Percentiles rank a stretch among this genome's conserved stretches.
phyloP scores from a whole-genome alignment of 2,797 vertebrate genomes.

The Delichon dasypus region DNA sequence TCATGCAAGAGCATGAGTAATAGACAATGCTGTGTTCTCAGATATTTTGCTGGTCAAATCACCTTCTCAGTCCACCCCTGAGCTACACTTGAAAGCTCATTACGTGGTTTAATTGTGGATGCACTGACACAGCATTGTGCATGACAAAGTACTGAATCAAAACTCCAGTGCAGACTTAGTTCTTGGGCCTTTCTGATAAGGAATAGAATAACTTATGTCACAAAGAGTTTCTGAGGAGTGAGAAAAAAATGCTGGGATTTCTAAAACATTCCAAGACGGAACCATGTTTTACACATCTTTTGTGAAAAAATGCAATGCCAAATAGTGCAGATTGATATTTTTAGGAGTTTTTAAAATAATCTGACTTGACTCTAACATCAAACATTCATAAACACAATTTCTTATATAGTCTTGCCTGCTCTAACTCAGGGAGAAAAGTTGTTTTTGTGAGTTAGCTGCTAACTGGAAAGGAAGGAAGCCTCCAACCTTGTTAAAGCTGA shows the following conservation, averaged over 20 bases:
- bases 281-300: not conserved
- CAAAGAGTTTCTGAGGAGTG: not conserved
- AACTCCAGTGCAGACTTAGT: not conserved
- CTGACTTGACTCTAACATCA: not conserved
- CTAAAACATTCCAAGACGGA: not conserved
- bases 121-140: not conserved
- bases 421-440: not conserved
- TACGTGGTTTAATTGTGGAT: not conserved
- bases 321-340: not conserved
- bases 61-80: not conserved
- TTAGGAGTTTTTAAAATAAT: not conserved
- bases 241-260: not conserved
- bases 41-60: not conserved
- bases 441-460: not conserved
- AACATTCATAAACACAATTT: not conserved
- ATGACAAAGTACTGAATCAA: not conserved
- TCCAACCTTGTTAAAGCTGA: fast-evolving
- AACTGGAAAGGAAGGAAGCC: not conserved
- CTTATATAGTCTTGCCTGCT: not conserved
- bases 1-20: not conserved
- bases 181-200: not conserved
- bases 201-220: not conserved
- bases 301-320: not conserved
- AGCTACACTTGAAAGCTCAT: not conserved
- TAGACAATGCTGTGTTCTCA: not conserved